A percentile compares a stretch with the other conserved stretches of the same genome.
Evolutionary conservation across 2,797 vertebrate species (phyloP).

Genomic region (Saxicola maurus): DNA sequence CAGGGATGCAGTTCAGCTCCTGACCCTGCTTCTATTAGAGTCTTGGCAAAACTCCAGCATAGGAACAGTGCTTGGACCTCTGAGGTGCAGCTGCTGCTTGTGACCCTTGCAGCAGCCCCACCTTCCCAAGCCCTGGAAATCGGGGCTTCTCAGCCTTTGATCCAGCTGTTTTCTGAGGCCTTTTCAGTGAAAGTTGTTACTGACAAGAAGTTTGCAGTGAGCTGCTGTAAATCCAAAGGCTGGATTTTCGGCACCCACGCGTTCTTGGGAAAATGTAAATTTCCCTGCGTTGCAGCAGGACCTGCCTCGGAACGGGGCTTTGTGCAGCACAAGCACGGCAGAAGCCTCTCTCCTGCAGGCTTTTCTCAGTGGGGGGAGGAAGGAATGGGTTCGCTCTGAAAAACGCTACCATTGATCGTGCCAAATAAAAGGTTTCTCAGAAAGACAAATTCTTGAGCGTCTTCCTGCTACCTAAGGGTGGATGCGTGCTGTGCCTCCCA

Average conservation of each 20-base stretch:
- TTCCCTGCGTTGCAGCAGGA: background rate
- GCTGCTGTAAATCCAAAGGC: background rate
- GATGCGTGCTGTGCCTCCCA: conserved; percentile 4
- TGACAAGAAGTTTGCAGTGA: background rate
- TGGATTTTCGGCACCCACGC: background rate
- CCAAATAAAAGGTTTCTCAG: conserved; percentile 61
- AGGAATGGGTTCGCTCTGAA: background rate
- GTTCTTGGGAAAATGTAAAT: background rate
- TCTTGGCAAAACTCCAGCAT: background rate
- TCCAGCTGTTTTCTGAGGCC: background rate
- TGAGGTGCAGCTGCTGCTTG: background rate
- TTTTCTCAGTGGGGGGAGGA: conserved; percentile 37
- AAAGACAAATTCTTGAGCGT: conserved; percentile 24
- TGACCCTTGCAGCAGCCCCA: background rate
- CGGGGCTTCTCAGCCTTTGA: background rate
- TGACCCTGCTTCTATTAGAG: background rate
- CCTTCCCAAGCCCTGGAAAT: background rate
- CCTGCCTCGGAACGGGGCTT: background rate
- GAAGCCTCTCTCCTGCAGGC: background rate
- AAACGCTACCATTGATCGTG: background rate
- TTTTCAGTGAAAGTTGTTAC: background rate
- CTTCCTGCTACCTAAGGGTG: conserved; percentile 36
- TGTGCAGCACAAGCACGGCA: accelerated
- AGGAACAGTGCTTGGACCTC: background rate
- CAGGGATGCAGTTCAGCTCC: background rate